Evolutionary conservation across 2,797 vertebrate genomes (phyloP).

Genomic region (Parauchenoglanis ngamensis): DNA sequence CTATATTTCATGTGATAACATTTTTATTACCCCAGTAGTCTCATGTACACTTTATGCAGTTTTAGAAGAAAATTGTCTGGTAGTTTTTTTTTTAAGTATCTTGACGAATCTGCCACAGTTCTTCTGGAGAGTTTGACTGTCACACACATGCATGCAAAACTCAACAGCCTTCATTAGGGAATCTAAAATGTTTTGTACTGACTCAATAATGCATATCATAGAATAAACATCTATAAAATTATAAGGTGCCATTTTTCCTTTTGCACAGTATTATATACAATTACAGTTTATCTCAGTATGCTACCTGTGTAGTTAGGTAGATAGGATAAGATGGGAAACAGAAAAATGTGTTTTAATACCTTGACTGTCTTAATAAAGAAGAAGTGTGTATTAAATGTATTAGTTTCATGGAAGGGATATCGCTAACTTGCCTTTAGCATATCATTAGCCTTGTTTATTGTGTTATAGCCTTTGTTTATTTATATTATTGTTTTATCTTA

Average conservation of each 20-base stretch:
- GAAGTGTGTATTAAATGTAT: background rate
- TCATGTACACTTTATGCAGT: background rate
- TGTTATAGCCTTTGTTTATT: too few relatives aligned
- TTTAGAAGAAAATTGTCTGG: background rate
- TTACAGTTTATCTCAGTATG: background rate
- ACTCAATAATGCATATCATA: background rate
- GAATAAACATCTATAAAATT: background rate
- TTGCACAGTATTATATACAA: constrained; percentile 1
- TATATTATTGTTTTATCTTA: background rate
- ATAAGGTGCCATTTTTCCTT: background rate
- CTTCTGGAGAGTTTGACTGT: background rate
- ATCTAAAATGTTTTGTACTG: background rate
- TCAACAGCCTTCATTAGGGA: background rate
- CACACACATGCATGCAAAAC: background rate
- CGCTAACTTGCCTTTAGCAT: constrained; percentile 1
- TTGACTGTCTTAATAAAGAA: background rate
- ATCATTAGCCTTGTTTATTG: background rate
- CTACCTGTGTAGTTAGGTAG: background rate
- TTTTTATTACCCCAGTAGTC: background rate
- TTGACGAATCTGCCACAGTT: background rate
- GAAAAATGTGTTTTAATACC: background rate
- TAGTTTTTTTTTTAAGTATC: background rate
- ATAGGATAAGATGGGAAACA: background rate
- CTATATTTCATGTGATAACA: background rate
- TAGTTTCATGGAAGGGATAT: constrained; percentile 4